Percentiles rank a stretch among this genome's conserved stretches.
Evolutionary conservation across 1,140 invertebrate species (phyloP).

Genomic region (Drosophila murphyi): DNA sequence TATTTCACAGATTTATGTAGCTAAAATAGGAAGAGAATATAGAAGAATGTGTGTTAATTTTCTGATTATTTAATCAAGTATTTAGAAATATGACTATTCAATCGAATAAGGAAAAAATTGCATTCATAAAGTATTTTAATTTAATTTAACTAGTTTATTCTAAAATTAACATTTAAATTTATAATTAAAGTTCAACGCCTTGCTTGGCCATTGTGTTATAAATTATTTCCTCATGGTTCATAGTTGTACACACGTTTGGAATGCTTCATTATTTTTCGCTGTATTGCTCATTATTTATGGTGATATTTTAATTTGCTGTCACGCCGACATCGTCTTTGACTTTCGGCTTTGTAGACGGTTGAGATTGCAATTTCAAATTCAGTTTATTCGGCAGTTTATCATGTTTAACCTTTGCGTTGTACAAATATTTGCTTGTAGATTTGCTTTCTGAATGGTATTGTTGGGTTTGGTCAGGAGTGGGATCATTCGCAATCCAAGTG

Average conservation of each 20-base stretch:
- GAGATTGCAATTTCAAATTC: conserved; percentile 50
- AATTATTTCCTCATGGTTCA: conserved; percentile 32
- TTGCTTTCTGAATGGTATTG: not conserved
- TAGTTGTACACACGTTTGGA: not conserved
- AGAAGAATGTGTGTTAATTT: too few species aligned
- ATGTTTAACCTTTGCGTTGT: conserved; percentile 26
- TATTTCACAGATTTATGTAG: too few species aligned
- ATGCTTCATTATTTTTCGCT: conserved; percentile 6
- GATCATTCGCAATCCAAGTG: conserved; percentile 15
- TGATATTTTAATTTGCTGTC: conserved; percentile 17
- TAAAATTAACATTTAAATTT: too few species aligned
- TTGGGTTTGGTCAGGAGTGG: not conserved
- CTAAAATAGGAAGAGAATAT: too few species aligned
- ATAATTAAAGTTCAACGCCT: not conserved
- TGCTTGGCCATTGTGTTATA: not conserved
- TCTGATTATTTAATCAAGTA: not conserved
- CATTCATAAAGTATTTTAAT: not conserved
- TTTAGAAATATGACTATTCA: not conserved
- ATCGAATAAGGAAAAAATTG: too few species aligned
- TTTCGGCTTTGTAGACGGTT: not conserved
- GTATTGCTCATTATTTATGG: conserved; percentile 25
- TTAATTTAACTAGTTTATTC: not conserved
- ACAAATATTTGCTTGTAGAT: conserved; percentile 30
- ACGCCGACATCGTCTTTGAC: conserved; percentile 4
- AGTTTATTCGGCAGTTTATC: conserved; percentile 38